Evolutionary conservation across 1,140 invertebrate species (phyloP).

Genomic region (Bathynomus jamesi): DNA sequence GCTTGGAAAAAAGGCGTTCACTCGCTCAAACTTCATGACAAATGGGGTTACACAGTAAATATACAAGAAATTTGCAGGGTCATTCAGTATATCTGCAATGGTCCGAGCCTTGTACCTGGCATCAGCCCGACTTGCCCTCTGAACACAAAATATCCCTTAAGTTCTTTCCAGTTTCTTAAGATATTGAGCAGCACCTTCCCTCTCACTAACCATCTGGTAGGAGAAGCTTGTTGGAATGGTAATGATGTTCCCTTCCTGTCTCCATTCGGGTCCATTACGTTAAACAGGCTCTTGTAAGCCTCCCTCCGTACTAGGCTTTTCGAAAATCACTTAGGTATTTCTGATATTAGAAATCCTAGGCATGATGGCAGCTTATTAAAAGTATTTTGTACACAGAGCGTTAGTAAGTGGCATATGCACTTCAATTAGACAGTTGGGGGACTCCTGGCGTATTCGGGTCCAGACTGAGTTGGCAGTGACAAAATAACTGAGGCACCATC

Average conservation of each 20-base stretch:
- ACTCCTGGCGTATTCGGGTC: too few species aligned
- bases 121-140: too few species aligned
- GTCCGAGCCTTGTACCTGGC: too few species aligned
- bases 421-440: too few species aligned
- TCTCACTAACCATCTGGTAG: constrained; percentile 13
- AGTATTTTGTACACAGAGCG: constrained; percentile 11
- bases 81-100: too few species aligned
- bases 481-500: too few species aligned
- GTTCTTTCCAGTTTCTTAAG: constrained; percentile 17
- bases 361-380: constrained; percentile 16
- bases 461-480: too few species aligned
- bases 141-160: constrained; percentile 19
- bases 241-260: constrained; percentile 14
- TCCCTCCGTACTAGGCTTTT: constrained; percentile 14
- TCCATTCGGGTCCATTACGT: constrained; percentile 6
- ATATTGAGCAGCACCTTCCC: constrained; percentile 14
- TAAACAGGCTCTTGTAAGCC: constrained; percentile 12
- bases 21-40: too few species aligned
- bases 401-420: constrained; percentile 18
- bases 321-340: constrained; percentile 17
- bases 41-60: too few species aligned
- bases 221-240: constrained; percentile 18
- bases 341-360: constrained; percentile 13
- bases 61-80: too few species aligned
- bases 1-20: too few species aligned